These are phyloP conservation scores for Germaria angustata DNA, from an alignment of 2,888 invertebrate species.

Conservation along the genomic window DNA sequence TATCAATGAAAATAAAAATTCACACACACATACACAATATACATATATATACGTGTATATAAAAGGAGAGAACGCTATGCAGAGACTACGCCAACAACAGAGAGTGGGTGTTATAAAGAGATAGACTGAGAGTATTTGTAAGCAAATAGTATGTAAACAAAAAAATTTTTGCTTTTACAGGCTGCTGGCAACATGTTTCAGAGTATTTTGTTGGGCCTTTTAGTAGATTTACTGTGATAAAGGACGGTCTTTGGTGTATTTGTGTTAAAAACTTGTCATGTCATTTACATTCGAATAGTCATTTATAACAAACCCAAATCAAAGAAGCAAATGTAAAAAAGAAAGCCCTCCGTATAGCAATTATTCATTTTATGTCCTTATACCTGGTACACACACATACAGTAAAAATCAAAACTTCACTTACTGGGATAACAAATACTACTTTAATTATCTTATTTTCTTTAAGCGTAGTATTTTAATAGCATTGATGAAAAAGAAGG, in stretches of 20 bases:
- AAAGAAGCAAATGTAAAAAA: background rate
- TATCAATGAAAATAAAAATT: slow-evolving; percentile 56
- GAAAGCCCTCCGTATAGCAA: background rate
- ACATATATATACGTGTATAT: background rate
- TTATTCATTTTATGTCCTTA: background rate
- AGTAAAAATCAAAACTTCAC: background rate
- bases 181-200: slow-evolving; percentile 9
- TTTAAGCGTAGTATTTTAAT: too few relatives aligned
- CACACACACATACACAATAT: background rate
- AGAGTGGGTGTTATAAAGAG: background rate
- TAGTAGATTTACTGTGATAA: background rate
- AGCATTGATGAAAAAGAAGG: too few relatives aligned
- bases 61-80: background rate
- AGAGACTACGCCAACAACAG: background rate
- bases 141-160: background rate
- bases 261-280: background rate
- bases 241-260: background rate
- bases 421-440: background rate
- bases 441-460: too few relatives aligned
- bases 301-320: slow-evolving; percentile 18
- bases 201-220: background rate
- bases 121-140: background rate
- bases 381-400: background rate
- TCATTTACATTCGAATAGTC: slow-evolving; percentile 3
- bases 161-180: background rate